A percentile compares a stretch with the other conserved stretches of the same genome.
Evolutionary conservation across 2,797 vertebrate species (phyloP).

Genomic region (Naso thynnoides): DNA sequence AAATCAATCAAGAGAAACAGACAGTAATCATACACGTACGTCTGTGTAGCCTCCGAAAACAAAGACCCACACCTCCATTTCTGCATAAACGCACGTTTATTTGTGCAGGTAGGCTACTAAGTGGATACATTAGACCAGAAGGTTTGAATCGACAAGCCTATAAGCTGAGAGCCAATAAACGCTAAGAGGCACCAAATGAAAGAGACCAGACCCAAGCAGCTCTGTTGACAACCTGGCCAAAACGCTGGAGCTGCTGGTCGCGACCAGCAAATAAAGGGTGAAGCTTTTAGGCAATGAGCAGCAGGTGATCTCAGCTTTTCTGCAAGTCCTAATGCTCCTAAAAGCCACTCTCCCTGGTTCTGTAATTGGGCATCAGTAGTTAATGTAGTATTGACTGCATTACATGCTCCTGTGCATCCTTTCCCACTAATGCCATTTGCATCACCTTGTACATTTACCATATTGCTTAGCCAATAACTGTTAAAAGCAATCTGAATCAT

Average conservation of each 20-base stretch:
- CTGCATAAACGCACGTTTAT: constrained; percentile 54
- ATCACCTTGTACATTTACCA: constrained; percentile 99
- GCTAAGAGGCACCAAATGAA: constrained; percentile 78
- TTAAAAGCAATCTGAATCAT: constrained; percentile 99
- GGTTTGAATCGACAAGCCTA: constrained; percentile 82
- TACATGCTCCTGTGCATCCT: constrained; percentile 99
- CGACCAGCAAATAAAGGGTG: constrained; percentile 97
- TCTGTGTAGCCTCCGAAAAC: constrained; percentile 59
- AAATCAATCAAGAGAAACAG: constrained; percentile 61
- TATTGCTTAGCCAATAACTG: constrained; percentile 99
- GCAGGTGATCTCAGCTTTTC: constrained; percentile 99
- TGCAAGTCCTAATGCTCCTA: constrained; percentile 99
- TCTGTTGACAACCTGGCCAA: constrained; percentile 80
- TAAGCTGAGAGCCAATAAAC: constrained; percentile 82
- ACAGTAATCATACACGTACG: constrained; percentile 49
- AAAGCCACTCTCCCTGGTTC: constrained; percentile 99
- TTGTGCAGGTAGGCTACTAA: constrained; percentile 70
- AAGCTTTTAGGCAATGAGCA: constrained; percentile 99
- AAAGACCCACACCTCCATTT: constrained; percentile 52
- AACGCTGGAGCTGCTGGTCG: constrained; percentile 84
- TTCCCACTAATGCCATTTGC: constrained; percentile 99
- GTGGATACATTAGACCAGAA: constrained; percentile 79
- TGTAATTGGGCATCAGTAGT: constrained; percentile 99
- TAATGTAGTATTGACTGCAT: constrained; percentile 99
- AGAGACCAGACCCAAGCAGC: constrained; percentile 73